Conservation (phyloP, 2,797 vertebrate genomes). For the Labroides dimidiatus region DNA sequence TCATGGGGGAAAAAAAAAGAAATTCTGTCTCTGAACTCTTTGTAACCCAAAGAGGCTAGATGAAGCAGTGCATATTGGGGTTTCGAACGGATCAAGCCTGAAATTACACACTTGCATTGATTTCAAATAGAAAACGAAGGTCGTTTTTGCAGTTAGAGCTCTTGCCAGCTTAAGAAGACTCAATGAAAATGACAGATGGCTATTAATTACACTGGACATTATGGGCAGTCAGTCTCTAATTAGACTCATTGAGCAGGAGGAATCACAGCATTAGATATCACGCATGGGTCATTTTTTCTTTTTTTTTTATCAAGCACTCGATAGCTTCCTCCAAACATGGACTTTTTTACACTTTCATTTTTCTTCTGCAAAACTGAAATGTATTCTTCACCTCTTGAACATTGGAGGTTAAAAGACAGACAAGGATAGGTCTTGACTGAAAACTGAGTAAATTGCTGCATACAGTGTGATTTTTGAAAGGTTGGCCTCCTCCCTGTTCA, state of each 20-base stretch:
- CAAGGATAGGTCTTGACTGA: neutral
- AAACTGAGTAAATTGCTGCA: conserved; percentile 20
- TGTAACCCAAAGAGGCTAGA: conserved; percentile 49
- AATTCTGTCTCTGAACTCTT: conserved; percentile 50
- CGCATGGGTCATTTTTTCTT: conserved; percentile 40
- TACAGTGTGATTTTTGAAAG: conserved; percentile 14
- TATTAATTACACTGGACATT: conserved; percentile 71
- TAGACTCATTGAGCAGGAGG: conserved; percentile 60
- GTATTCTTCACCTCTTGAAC: neutral
- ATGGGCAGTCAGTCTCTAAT: conserved; percentile 74
- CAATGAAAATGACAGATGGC: conserved; percentile 73
- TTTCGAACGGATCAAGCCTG: conserved; percentile 47
- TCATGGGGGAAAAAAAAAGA: neutral
- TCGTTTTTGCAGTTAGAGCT: conserved; percentile 66
- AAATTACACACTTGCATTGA: conserved; percentile 68
- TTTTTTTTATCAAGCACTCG: conserved; percentile 37
- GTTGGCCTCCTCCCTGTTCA: conserved; percentile 45
- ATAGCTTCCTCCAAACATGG: conserved; percentile 37
- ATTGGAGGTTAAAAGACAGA: conserved; percentile 3
- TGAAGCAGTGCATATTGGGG: conserved; percentile 30
- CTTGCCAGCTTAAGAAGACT: conserved; percentile 54
- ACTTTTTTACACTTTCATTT: conserved; percentile 35
- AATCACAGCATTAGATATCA: conserved; percentile 59
- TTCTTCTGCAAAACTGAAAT: conserved; percentile 8
- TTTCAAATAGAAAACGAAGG: conserved; percentile 74